phyloP scores from a whole-genome alignment of 2,797 vertebrate species.

The Anableps anableps region DNA sequence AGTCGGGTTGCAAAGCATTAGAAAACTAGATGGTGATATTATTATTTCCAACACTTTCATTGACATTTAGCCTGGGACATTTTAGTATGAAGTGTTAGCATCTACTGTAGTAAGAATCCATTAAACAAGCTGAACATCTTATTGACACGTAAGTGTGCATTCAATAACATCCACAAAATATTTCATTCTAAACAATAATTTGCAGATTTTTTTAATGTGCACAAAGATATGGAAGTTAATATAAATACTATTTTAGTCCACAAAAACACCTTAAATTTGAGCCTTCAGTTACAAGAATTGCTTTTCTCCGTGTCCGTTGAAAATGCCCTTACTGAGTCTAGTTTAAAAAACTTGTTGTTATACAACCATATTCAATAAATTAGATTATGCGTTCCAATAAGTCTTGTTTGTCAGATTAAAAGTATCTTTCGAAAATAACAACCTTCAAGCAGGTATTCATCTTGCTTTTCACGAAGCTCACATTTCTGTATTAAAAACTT shows the following conservation, averaged over 20 bases:
- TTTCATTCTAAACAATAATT: neutral
- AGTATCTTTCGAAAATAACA: too few relatives aligned
- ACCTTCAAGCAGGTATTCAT: too few relatives aligned
- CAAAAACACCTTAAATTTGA: neutral
- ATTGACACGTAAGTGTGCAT: neutral
- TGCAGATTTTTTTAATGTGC: neutral
- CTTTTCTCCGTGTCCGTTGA: too few relatives aligned
- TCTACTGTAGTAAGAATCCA: neutral
- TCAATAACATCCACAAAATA: neutral
- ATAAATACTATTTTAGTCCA: neutral
- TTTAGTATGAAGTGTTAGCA: neutral
- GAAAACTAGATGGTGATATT: neutral
- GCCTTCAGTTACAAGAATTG: neutral
- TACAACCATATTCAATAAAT: neutral
- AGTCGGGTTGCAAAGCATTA: neutral
- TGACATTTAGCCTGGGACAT: neutral
- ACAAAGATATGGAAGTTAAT: neutral
- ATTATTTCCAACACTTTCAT: neutral
- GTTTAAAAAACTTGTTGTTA: neutral
- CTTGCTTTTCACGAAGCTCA: too few relatives aligned
- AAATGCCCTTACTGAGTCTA: too few relatives aligned
- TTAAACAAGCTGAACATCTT: neutral
- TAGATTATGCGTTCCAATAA: neutral
- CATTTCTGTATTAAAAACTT: too few relatives aligned
- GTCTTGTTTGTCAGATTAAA: too few relatives aligned